Evolutionary conservation across 2,888 invertebrate species (phyloP), one percentile per base, ranked within the genome.

Genomic region (Bugula neritina): DNA sequence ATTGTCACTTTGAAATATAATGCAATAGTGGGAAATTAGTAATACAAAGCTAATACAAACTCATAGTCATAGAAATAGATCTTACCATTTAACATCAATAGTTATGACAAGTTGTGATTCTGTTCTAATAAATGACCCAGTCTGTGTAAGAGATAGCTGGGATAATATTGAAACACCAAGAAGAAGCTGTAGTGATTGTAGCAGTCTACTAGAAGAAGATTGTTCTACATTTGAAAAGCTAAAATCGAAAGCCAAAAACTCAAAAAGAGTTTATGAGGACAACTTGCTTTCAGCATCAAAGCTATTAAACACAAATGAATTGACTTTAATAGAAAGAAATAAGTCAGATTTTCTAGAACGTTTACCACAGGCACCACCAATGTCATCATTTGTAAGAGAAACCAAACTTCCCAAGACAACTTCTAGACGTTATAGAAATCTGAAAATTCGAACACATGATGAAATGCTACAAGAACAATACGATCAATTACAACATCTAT

Each of bases 131-230:
- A 31, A 63, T 10, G 31, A 31, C 3, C 17, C 34, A 25, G 63
- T 63, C 5, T 13, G n/a, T 63, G 63, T 63, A 13, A 27, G 34
- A 31, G 63, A 63, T 27, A 63, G 63, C n/a, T 63, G 63, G 63
- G 63, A 63, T 34, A 3, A 31, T 13, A 13, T 63, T 13, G 63
- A 63, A 25, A 63, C 63, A 1, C 63, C 63, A 2, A 25, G 63
- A 63, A 31, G 13, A 2, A 10, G 25, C 21, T 5, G 31, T 13
- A 31, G 63, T 63, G 63, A 63, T 10, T 10, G 43, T 10, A 17
- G 17, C 43, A 43, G 43, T 43, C 17, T 17, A 43, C 17, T 17
- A 43, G 43, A 43, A 10, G 43, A 43, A 17, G 5, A 5, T 10
- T 17, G 5, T 5, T 17, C 43, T 43, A 43, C 43, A 43, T 5